Evolutionary conservation across 2,888 invertebrate species (phyloP).

Genomic region (Trisateles emortualis): DNA sequence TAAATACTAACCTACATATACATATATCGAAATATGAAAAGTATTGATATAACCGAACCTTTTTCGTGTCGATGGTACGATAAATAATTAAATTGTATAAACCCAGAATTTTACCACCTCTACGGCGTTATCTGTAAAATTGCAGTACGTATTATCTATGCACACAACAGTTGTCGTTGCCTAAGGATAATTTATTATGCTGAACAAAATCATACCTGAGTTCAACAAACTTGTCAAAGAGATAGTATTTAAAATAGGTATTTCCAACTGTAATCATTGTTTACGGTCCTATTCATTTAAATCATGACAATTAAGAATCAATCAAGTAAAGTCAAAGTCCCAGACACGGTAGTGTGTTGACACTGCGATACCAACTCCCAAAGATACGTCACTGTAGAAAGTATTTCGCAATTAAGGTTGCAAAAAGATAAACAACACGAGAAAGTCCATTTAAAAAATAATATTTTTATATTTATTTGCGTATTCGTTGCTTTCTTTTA

Average conservation of each 20-base stretch:
- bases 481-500: background rate
- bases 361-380: constrained; percentile 23
- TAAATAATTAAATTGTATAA: no score
- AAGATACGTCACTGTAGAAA: constrained; percentile 27
- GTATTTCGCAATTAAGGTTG: constrained; percentile 24
- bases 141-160: no score
- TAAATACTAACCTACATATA: no score
- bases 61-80: no score
- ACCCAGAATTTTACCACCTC: no score
- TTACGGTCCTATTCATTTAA: constrained; percentile 37
- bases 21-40: no score
- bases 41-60: no score
- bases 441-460: constrained; percentile 27
- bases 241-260: constrained; percentile 31
- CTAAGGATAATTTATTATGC: constrained; percentile 1
- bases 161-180: no score
- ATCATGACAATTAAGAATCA: constrained; percentile 36
- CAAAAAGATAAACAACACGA: constrained; percentile 21
- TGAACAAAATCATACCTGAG: constrained; percentile 27
- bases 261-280: constrained; percentile 30
- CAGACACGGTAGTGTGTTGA: constrained; percentile 38
- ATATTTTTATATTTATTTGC: constrained; percentile 6
- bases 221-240: constrained; percentile 37
- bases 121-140: no score
- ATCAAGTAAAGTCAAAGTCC: constrained; percentile 47